Evolutionary conservation across 2,113 vertebrate species (phyloP).

Genomic region (Ammodytes marinus): DNA sequence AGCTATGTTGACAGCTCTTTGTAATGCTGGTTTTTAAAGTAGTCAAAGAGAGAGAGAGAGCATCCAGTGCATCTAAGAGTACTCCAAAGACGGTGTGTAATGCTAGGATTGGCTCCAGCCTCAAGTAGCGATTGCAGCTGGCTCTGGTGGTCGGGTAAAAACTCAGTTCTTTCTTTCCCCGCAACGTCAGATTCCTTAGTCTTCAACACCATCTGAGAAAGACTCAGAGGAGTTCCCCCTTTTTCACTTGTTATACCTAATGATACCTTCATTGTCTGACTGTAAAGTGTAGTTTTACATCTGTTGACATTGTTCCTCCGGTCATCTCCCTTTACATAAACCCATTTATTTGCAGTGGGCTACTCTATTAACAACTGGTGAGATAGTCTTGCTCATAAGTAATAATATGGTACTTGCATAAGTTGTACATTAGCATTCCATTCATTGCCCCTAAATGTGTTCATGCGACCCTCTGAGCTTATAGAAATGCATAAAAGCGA

Average conservation of each 20-base stretch:
- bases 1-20: too few relatives aligned
- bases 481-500: not conserved
- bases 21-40: too few relatives aligned
- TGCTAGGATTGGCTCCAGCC: too few relatives aligned
- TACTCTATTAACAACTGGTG: not conserved
- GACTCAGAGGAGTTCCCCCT: not conserved
- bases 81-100: too few relatives aligned
- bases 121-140: too few relatives aligned
- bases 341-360: not conserved
- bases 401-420: not conserved
- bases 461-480: not conserved
- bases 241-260: not conserved
- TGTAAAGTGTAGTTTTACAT: not conserved
- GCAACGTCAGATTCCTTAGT: too few relatives aligned
- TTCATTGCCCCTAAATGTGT: not conserved
- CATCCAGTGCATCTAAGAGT: too few relatives aligned
- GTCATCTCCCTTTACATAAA: not conserved
- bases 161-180: too few relatives aligned
- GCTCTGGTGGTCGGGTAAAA: too few relatives aligned
- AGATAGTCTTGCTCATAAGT: not conserved
- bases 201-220: not conserved
- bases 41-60: too few relatives aligned
- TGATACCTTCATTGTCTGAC: not conserved
- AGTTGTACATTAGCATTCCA: not conserved
- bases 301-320: conserved; percentile 3